Percentiles rank a stretch among this genome's conserved stretches.
These are phyloP conservation scores for Hirtodrosophila trivittata DNA, from an alignment of 2,888 invertebrate genomes.

Conservation along the genomic window DNA sequence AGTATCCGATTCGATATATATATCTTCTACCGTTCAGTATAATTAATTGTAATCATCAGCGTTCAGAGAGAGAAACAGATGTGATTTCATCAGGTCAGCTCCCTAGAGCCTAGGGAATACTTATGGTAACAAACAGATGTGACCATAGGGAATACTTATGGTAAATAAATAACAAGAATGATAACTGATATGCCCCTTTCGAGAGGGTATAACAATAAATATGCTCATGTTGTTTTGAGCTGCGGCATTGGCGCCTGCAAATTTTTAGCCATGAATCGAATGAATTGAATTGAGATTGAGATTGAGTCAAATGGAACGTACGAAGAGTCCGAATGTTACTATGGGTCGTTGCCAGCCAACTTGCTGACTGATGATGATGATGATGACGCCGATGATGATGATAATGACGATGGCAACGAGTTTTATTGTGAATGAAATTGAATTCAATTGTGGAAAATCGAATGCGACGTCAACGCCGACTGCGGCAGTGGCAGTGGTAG, in stretches of 20 bases:
- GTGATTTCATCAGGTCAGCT: too few species aligned
- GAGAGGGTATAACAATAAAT: conserved; percentile 36
- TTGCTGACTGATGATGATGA: conserved; percentile 26
- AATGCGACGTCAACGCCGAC: conserved; percentile 35
- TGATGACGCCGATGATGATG: conserved; percentile 44
- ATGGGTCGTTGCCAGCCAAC: conserved; percentile 39
- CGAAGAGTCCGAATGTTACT: conserved; percentile 7
- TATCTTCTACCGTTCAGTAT: too few species aligned
- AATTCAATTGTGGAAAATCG: conserved; percentile 61
- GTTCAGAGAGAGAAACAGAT: too few species aligned
- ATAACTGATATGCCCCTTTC: background rate
- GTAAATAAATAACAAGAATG: too few species aligned
- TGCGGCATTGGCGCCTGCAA: conserved; percentile 65
- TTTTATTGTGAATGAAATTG: conserved; percentile 64
- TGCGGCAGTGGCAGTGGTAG: conserved; percentile 2
- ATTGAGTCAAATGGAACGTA: conserved; percentile 43
- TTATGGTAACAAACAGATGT: too few species aligned
- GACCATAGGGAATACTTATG: too few species aligned
- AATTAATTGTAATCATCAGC: too few species aligned
- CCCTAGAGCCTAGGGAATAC: too few species aligned
- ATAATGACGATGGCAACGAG: conserved; percentile 45
- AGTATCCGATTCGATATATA: too few species aligned
- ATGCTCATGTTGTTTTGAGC: conserved; percentile 61
- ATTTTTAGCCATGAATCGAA: conserved; percentile 66
- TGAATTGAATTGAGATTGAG: conserved; percentile 22